Base-by-base conservation (phyloP, 2,888 invertebrate species). In the Xestia xanthographa region DNA sequence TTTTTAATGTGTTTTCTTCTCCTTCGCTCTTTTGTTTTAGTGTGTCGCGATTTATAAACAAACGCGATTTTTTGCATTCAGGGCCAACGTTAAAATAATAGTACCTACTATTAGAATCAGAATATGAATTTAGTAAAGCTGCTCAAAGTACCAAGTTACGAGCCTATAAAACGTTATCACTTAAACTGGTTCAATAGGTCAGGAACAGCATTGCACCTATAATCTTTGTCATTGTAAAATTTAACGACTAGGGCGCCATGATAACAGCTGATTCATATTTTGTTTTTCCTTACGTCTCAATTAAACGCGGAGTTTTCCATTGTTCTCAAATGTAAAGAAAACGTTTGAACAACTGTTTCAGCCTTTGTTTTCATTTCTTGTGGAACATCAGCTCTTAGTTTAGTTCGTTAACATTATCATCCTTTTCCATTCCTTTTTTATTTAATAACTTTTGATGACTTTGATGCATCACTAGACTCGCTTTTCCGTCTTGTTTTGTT, bases 281-380 rank as follows among this genome's bases (percentile, higher is more conserved):
- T 65, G 34, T 65, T 60, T 79, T 67, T 29, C 20, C 12, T 75
- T 60, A n/a, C 34, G 34, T 66, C 50, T 69, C n/a, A 50, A 66
- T 83, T 66, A n/a, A 60, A 50, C 34, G 17, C 14, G 8, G 5
- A 38, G 29, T 26, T 83, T 60, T 62, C 66, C 73, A 66, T 82
- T 82, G 65, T 81, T 70, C 41, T 75, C 26, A 38, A 48, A 20
- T 12, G 12, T 38, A 56, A 70, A 70, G 62, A 43, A 70, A 75
- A 50, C 50, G 58, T 69, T 73, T 79, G 12, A 56, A 56, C 53
- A 73, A 34, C 34, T 69, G 68, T 66, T 48, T 50, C 22, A n/a
- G 22, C 11, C 2, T n/a, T 22, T 53, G 12, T 43, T 56, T 45
- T 45, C 9, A 58, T 29, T 58, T 29, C 29, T 58, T 58, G 29